Percentiles rank a stretch among this genome's conserved stretches.
These are phyloP conservation scores for Fulica atra DNA, from an alignment of 2,113 vertebrate species.

Conservation along the genomic window DNA sequence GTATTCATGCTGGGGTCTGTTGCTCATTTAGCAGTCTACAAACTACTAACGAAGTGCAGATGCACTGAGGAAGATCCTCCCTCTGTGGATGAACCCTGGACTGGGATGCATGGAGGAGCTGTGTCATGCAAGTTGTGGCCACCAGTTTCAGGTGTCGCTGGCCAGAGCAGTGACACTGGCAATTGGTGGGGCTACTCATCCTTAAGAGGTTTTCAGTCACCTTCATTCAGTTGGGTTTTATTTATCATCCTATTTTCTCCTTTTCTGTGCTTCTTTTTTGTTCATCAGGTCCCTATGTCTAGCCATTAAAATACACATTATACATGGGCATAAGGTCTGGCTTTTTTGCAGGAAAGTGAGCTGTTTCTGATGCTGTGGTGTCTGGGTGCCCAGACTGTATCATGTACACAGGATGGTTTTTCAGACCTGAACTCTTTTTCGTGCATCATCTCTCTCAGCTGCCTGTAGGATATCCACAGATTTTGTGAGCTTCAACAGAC, in stretches of 20 bases:
- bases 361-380: neutral
- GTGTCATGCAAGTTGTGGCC: rapidly evolving
- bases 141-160: rapidly evolving
- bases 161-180: neutral
- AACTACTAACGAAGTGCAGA: constrained; percentile 51
- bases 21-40: constrained; percentile 64
- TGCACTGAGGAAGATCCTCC: neutral
- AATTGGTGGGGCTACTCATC: neutral
- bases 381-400: neutral
- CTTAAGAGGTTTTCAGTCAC: neutral
- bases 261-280: neutral
- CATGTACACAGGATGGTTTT: neutral
- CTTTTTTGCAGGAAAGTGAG: neutral
- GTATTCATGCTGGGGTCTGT: constrained; percentile 43
- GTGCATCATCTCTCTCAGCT: neutral
- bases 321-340: neutral
- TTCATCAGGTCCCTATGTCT: neutral
- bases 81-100: neutral
- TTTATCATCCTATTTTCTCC: neutral
- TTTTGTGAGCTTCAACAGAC: neutral
- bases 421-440: neutral
- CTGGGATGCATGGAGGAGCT: rapidly evolving
- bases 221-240: neutral
- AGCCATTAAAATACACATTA: neutral
- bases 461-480: neutral